These are phyloP conservation scores for Maniola jurtina DNA, from an alignment of 1,140 invertebrate genomes.

Conservation along the genomic window DNA sequence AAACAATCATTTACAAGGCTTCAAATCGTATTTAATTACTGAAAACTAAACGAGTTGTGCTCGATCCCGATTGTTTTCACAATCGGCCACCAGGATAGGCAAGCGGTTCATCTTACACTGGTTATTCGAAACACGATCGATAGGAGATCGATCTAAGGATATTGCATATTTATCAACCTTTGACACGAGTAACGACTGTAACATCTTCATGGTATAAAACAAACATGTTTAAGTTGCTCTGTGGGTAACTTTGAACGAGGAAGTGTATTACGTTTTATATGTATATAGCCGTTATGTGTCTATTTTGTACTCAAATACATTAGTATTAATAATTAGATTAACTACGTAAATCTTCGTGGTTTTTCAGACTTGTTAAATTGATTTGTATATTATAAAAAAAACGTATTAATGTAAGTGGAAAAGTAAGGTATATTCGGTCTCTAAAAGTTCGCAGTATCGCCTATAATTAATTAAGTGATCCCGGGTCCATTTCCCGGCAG, in stretches of 20 bases:
- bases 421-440: no score
- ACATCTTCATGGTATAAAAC: constrained; percentile 73
- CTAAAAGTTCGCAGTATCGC: no score
- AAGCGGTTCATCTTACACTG: constrained; percentile 35
- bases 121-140: constrained; percentile 62
- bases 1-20: no score
- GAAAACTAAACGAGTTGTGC: not conserved
- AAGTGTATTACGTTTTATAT: not conserved
- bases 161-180: constrained; percentile 78
- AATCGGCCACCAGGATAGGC: constrained; percentile 5
- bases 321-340: no score
- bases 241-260: not conserved
- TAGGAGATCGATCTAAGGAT: constrained; percentile 62
- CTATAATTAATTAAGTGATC: no score
- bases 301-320: not conserved
- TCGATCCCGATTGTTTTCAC: constrained; percentile 4
- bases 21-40: not conserved
- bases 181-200: constrained; percentile 73
- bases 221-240: constrained; percentile 58
- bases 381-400: no score
- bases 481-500: no score
- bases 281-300: not conserved
- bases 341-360: no score
- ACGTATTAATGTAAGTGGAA: no score
- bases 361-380: no score